Evolutionary conservation across 2,113 vertebrate genomes (phyloP).

Genomic region (Petroica traversi): DNA sequence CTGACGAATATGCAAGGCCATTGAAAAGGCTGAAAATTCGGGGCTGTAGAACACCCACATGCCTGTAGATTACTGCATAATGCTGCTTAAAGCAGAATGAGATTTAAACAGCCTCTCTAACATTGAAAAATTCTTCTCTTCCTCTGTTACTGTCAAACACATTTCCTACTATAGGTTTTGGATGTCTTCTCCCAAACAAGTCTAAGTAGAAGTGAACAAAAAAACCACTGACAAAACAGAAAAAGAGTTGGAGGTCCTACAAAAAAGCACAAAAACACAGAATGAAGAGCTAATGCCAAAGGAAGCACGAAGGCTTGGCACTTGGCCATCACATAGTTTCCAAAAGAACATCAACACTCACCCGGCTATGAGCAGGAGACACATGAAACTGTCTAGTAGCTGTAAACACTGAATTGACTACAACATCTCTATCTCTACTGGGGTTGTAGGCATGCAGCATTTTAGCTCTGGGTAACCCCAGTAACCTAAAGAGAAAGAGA

Average conservation of each 20-base stretch:
- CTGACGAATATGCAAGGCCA: neutral
- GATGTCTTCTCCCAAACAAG: neutral
- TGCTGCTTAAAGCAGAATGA: neutral
- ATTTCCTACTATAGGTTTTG: neutral
- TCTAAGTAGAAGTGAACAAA: neutral
- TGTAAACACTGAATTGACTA: constrained; percentile 93
- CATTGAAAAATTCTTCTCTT: neutral
- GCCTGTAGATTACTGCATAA: neutral
- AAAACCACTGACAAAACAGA: neutral
- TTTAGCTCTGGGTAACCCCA: constrained; percentile 91
- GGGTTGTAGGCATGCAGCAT: constrained; percentile 92
- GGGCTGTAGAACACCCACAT: neutral
- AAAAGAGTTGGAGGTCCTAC: neutral
- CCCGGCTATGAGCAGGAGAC: constrained; percentile 91
- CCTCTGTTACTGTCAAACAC: neutral
- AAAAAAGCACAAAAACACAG: constrained; percentile 25
- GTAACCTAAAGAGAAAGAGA: constrained; percentile 71
- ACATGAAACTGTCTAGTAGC: constrained; percentile 93
- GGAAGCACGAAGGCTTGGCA: constrained; percentile 58
- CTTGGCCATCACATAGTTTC: constrained; percentile 57
- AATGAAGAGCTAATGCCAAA: constrained; percentile 50
- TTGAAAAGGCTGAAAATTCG: neutral
- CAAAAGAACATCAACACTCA: constrained; percentile 77
- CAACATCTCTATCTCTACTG: constrained; percentile 88
- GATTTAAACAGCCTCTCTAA: neutral